Evolutionary conservation across 2,797 vertebrate genomes (phyloP), one percentile per base, ranked within the genome.

Genomic region (Ceryle rudis): DNA sequence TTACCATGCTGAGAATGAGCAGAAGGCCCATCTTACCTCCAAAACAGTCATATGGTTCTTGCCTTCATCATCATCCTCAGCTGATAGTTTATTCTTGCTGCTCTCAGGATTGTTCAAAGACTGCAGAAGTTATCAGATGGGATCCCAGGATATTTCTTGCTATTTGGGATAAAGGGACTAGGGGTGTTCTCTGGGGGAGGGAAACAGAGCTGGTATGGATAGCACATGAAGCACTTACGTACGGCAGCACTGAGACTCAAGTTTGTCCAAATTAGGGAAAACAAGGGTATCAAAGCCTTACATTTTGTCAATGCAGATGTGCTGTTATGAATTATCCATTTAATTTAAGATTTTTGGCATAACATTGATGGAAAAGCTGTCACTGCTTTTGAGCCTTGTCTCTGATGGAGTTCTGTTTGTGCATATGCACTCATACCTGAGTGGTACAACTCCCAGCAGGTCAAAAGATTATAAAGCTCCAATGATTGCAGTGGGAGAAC

Each of bases 11-110:
- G 61, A 90, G 41, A 81, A 60, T 8, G 18, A 52, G 61, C 70
- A 67, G 73, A 71, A 90, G 49, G 72, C 60, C 49, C 26, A 9
- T 33, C 54, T 74, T 46, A 23, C 42, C 39, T 88, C 52, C 35
- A 41, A 1, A 42, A 69, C 7, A 51, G 42, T 66, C 1, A 0
- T 15, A 18, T 29, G 4, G 18, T 52, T 65, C 46, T 81, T 72
- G 41, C 16, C 51, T 74, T 84, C 37, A 25, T 83, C 61, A 29
- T 41, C 41, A 46, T 31, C 52, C 23, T 49, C 47, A 54, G 14
- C 46, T 79, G 17, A 8, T 18, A 62, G 39, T 41, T 67, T 65
- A 29, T 69, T 31, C 29, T 65, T 83, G 39, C 60, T 86, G 83
- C 17, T 46, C 35, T 64, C 41, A 15, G 29, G 3, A 37, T 51